phyloP scores from a whole-genome alignment of 2,888 invertebrate genomes.

The Eremobia ochroleuca region DNA sequence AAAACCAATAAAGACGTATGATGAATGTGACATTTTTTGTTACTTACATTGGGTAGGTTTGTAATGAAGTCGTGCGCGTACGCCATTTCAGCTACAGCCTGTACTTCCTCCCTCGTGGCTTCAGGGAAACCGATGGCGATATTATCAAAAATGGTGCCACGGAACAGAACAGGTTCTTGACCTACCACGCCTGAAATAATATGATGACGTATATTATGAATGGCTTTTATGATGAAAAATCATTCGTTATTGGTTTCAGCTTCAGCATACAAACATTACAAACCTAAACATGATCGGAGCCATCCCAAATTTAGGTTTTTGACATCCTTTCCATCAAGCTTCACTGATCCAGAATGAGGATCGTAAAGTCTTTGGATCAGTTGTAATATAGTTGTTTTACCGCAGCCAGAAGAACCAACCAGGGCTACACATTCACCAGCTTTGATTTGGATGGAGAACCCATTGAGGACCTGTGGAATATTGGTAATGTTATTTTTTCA shows the following conservation, averaged over 20 bases:
- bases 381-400: conserved; percentile 95
- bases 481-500: neutral
- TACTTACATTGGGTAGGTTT: conserved; percentile 92
- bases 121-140: conserved; percentile 94
- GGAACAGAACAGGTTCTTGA: conserved; percentile 96
- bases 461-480: conserved; percentile 91
- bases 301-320: conserved; percentile 93
- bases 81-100: conserved; percentile 93
- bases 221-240: neutral
- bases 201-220: neutral
- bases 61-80: conserved; percentile 95
- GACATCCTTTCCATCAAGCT: conserved; percentile 93
- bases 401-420: conserved; percentile 95
- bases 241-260: neutral
- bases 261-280: conserved; percentile 81
- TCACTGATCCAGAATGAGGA: conserved; percentile 90
- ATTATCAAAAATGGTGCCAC: conserved; percentile 94
- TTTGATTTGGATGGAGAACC: conserved; percentile 92
- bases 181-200: conserved; percentile 93
- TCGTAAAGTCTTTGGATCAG: conserved; percentile 94
- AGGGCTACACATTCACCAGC: conserved; percentile 94
- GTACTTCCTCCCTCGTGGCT: conserved; percentile 93
- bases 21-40: neutral
- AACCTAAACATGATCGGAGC: conserved; percentile 94
- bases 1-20: neutral